Evolutionary conservation across 2,113 vertebrate genomes (phyloP), one percentile per base, ranked within the genome.

Genomic region (Campylomormyrus numenius): DNA sequence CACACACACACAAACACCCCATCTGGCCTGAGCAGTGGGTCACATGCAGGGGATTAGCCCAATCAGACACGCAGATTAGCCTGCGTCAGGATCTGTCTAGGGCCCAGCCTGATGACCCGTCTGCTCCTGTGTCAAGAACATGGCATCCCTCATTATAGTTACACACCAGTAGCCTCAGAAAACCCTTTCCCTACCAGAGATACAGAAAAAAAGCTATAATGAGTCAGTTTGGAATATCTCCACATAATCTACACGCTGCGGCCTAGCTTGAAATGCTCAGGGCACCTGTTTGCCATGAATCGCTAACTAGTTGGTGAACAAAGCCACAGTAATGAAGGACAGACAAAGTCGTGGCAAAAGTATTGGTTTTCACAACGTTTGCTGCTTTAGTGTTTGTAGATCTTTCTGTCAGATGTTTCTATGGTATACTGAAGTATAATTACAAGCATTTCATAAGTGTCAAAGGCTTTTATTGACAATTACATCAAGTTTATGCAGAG

Each of bases 41-140:
- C 90, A 91, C 56, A 88, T 85, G 35, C 46, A 85, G 42, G 93
- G 42, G 95, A 96, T 96, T 95, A 96, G 92, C 91, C 90, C 80
- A 93, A 94, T 96, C 94, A 94, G 92, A 95, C 92, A 49, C 70
- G 46, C 53, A 93, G 95, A 95, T 96, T 95, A 95, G 74, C 90
- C 80, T 10, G 91, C 90, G 84, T 91, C 70, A 56, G 31, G 74
- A 89, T 90, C 91, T 90, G 91, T 91, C 91, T 91, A 89, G 90
- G 84, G 70, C 89, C 86, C 46, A 48, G 88, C 48, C 83, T 85
- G 86, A 45, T 50, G 27, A 3, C 70, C 50, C 9, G 80, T 85
- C 77, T 88, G 58, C 83, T n/a, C 91, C 90, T 85, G 89, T 35
- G 50, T 27, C 24, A 46, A 46, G 24, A 46, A 45, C 21, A 46